Percentiles rank a stretch among this genome's conserved stretches.
Evolutionary conservation across 2,113 vertebrate genomes (phyloP).

Genomic region (Rhegmatorhina hoffmannsi): DNA sequence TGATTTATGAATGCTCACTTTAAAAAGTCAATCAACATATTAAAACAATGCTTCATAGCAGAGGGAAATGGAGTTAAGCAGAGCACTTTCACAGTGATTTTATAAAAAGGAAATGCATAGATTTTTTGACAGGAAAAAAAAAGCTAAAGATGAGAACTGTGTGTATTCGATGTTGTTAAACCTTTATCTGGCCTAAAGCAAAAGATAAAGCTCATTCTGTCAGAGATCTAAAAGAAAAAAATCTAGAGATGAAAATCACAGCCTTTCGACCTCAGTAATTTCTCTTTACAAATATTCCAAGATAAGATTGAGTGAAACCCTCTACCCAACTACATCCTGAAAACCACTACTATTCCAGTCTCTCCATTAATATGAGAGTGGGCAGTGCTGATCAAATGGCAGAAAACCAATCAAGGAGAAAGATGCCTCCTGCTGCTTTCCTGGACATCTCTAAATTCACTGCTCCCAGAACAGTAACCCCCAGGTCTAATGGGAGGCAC

Average conservation of each 20-base stretch:
- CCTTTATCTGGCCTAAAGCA: neutral
- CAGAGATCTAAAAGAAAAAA: neutral
- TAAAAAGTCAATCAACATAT: conserved; percentile 42
- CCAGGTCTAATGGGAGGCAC: neutral
- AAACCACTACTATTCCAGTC: neutral
- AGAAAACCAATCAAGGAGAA: neutral
- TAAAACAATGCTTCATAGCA: conserved; percentile 52
- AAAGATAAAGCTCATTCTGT: neutral
- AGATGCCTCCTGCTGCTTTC: neutral
- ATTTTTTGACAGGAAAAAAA: neutral
- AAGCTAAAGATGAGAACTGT: neutral
- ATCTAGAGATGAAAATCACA: neutral
- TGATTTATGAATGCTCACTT: conserved; percentile 19
- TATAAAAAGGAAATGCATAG: neutral
- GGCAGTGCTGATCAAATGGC: neutral
- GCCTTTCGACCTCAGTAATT: neutral
- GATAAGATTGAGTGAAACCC: neutral
- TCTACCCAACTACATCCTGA: neutral
- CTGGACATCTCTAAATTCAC: neutral
- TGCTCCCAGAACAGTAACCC: neutral
- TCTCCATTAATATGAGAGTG: neutral
- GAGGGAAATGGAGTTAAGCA: neutral
- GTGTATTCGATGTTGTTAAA: neutral
- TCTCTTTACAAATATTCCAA: neutral
- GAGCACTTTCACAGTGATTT: neutral